Conservation (phyloP, 2,797 vertebrate species). For the Brotogeris chrysoptera region DNA sequence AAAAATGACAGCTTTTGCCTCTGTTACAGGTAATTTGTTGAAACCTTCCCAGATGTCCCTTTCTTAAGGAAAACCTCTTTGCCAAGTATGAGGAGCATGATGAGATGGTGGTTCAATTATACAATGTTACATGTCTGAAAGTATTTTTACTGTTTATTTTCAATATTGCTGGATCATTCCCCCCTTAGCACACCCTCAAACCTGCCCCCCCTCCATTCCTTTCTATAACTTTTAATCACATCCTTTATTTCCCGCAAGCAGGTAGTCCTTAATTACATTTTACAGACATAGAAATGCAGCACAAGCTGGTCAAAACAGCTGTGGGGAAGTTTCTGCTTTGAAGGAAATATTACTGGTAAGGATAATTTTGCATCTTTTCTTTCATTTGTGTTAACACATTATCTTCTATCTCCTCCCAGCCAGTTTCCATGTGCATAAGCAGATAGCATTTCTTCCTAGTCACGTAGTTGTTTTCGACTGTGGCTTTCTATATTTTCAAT, state of each 20-base stretch:
- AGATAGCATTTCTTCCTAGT: not conserved
- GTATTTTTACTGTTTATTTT: conserved; percentile 14
- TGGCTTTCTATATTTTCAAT: not conserved
- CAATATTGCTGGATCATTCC: not conserved
- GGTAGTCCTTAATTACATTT: conserved; percentile 62
- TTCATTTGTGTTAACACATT: not conserved
- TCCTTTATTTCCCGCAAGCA: conserved; percentile 42
- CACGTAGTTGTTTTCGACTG: not conserved
- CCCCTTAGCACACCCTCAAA: not conserved
- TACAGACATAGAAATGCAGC: conserved; percentile 34
- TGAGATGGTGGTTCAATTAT: not conserved
- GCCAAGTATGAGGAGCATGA: not conserved
- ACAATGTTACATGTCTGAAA: conserved; percentile 6
- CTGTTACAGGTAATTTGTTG: not conserved
- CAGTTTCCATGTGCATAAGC: not conserved
- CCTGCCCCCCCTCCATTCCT: not conserved
- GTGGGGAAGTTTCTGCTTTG: conserved; percentile 23
- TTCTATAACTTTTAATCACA: conserved; percentile 40
- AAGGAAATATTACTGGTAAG: not conserved
- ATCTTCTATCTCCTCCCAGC: not conserved
- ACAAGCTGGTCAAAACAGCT: conserved; percentile 59
- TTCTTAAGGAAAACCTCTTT: not conserved
- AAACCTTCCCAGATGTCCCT: not conserved
- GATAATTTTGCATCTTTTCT: not conserved
- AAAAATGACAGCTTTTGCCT: not conserved